Percentiles rank a stretch among this genome's conserved stretches.
Evolutionary conservation across 1,140 invertebrate species (phyloP).

Genomic region (Trachymyrmex cornetzi): DNA sequence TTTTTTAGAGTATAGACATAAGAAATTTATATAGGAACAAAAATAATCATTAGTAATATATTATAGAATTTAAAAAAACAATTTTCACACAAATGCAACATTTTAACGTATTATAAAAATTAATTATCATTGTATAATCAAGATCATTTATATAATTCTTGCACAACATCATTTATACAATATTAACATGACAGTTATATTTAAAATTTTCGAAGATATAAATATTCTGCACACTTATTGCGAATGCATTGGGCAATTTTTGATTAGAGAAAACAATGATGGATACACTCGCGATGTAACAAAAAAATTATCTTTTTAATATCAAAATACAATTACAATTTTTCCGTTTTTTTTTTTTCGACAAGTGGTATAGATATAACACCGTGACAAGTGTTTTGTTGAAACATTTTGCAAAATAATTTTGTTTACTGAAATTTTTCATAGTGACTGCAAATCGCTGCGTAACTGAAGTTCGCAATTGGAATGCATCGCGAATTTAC

Average conservation of each 20-base stretch:
- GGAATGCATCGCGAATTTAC: slow-evolving; percentile 55
- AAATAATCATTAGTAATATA: background rate
- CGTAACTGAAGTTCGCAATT: slow-evolving; percentile 54
- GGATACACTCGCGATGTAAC: background rate
- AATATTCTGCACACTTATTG: background rate
- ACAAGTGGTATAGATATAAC: background rate
- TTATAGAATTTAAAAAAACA: background rate
- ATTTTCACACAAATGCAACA: background rate
- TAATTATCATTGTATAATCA: background rate
- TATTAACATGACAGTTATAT: background rate
- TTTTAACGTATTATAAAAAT: background rate
- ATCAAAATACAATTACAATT: slow-evolving; percentile 26
- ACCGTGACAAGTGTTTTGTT: slow-evolving; percentile 39
- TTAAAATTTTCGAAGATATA: background rate
- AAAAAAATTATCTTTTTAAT: slow-evolving; percentile 31
- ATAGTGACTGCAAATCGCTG: slow-evolving; percentile 62
- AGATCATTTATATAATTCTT: background rate
- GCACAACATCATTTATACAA: background rate
- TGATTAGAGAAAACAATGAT: background rate
- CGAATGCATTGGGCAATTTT: background rate
- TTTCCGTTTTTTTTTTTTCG: slow-evolving; percentile 18
- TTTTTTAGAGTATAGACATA: too few species aligned
- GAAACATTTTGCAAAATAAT: slow-evolving; percentile 40
- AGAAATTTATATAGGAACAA: background rate
- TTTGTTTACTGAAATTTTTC: slow-evolving; percentile 43